These are phyloP conservation scores for Apocrypta bakeri DNA, from an alignment of 1,140 invertebrate species.

Conservation along the genomic window DNA sequence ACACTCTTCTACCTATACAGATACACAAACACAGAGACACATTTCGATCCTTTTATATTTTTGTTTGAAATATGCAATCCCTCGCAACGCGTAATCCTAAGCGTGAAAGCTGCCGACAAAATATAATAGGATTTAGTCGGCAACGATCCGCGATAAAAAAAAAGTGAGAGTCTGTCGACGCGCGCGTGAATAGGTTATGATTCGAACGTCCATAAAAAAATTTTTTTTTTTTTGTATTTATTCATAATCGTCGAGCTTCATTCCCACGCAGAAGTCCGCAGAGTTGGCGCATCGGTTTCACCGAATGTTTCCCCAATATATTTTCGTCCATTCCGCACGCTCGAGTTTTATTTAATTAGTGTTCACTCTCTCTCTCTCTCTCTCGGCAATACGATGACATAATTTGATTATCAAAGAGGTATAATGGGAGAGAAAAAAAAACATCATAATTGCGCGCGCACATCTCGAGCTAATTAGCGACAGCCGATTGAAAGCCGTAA, in stretches of 20 bases:
- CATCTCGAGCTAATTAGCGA: background rate
- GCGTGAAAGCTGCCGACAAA: conserved; percentile 25
- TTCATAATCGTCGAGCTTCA: conserved; percentile 1
- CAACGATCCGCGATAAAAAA: background rate
- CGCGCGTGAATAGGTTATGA: too few species aligned
- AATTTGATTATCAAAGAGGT: background rate
- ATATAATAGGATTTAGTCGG: conserved; percentile 36
- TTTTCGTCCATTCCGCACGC: background rate
- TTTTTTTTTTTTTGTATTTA: conserved; percentile 31
- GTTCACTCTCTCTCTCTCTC: background rate
- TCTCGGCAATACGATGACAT: background rate
- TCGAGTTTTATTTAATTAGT: conserved; percentile 23
- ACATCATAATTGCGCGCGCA: background rate
- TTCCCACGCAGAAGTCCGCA: conserved; percentile 15
- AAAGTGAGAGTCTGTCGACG: too few species aligned
- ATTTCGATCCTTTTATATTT: conserved; percentile 38
- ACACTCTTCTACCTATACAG: background rate
- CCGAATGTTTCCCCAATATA: conserved; percentile 4
- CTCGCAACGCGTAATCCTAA: conserved; percentile 40
- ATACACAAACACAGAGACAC: background rate
- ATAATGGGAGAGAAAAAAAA: conserved; percentile 8
- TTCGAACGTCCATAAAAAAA: too few species aligned
- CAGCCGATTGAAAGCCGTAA: background rate
- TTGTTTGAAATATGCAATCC: conserved; percentile 44
- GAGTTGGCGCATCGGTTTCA: conserved; percentile 26